Base-by-base conservation (phyloP, 2,113 vertebrate genomes). In the Cyprinodon brontotheroides region DNA sequence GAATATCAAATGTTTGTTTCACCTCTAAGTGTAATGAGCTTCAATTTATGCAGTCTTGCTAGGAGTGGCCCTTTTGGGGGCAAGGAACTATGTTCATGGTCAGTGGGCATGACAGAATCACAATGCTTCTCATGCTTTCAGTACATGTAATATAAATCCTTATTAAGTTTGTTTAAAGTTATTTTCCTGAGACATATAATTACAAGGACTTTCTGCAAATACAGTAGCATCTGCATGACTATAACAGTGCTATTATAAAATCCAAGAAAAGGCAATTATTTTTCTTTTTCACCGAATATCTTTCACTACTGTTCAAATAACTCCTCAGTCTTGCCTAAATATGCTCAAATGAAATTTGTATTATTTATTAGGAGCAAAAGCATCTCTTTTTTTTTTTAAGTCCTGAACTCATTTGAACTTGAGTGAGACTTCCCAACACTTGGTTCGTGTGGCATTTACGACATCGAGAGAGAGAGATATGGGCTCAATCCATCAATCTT, bases 361-460 rank as follows among this genome's bases (percentile, higher is more conserved):
- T 12, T 65, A 45, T 45, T 22, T 64, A 4, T 53, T 78, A 68
- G 20, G 6, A 65, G 4, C 14, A 39, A 64, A 82, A 63, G 29
- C 2, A 66, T 50, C 38, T 72, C 11, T 14, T 7, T 45, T 53
- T 68, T 68, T 14, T 29, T 29, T 29, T 1, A 66, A 70, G 17
- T 67, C 72, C 12, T 36, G 14, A 64, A 57, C 61, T 73, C 70
- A 38, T 64, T 11, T 62, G 39, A 73, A 68, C 17, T 39, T 68
- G 50, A 74, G 40, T 61, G 3, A 63, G 79, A 73, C 48, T 71
- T 65, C 65, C 45, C 41, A 59, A 39, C 40, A 74, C 73, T 60
- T 59, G 62, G 57, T 77, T 80, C 45, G 77, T 57, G 17, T 69
- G 72, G 36, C 67, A 68, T 87, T 86, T 87, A 82, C 57, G 78